These are phyloP conservation scores for Pygoscelis adeliae DNA, from an alignment of 2,113 vertebrate genomes.

Conservation along the genomic window DNA sequence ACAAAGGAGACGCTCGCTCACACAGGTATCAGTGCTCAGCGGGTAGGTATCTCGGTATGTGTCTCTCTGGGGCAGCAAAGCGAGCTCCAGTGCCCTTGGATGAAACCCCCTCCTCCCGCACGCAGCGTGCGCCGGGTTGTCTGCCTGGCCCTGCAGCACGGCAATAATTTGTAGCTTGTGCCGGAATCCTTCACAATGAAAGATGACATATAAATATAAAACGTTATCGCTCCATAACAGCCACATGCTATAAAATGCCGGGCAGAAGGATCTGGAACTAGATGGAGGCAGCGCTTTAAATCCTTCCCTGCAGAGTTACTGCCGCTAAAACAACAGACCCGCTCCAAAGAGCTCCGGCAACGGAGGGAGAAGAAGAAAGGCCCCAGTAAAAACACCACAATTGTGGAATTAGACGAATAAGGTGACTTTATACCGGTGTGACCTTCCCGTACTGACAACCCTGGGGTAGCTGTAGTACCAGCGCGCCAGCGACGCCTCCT, in stretches of 20 bases:
- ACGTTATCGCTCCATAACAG: conserved; percentile 68
- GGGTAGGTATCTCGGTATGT: not conserved
- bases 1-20: not conserved
- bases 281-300: conserved; percentile 48
- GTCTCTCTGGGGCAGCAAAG: not conserved
- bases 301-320: conserved; percentile 53
- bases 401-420: not conserved
- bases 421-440: not conserved
- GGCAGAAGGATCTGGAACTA: conserved; percentile 65
- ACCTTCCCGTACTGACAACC: not conserved
- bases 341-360: not conserved
- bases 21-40: not conserved
- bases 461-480: not conserved
- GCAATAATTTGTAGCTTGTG: conserved; percentile 47
- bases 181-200: conserved; percentile 48
- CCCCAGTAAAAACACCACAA: not conserved
- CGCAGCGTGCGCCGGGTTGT: not conserved
- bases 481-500: not conserved
- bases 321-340: conserved; percentile 21
- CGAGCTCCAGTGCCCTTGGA: not conserved
- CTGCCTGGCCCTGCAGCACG: conserved; percentile 1
- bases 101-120: not conserved
- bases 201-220: conserved; percentile 70
- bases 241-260: conserved; percentile 65
- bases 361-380: not conserved